Evolutionary conservation across 1,140 invertebrate genomes (phyloP).

Genomic region (Penaeus indicus): DNA sequence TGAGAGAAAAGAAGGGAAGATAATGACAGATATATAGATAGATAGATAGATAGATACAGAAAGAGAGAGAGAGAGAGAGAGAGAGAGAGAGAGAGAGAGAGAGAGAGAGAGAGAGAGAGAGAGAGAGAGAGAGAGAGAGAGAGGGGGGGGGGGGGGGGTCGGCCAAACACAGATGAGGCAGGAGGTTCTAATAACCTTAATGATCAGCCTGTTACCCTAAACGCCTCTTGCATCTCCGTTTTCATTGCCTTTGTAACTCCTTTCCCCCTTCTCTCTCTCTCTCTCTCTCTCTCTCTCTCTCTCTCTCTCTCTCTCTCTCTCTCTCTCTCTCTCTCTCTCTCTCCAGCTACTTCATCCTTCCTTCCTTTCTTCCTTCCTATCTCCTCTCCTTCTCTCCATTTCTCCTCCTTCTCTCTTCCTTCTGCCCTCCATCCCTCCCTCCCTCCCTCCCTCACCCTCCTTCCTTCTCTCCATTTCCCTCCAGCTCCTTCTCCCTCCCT

Average conservation of each 20-base stretch:
- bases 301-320: neutral
- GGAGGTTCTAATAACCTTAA: too few relatives aligned
- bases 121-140: slow-evolving; percentile 19
- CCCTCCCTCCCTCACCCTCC: too few relatives aligned
- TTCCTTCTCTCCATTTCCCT: too few relatives aligned
- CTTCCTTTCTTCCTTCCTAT: too few relatives aligned
- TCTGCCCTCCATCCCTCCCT: too few relatives aligned
- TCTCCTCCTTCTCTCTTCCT: too few relatives aligned
- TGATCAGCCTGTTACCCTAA: too few relatives aligned
- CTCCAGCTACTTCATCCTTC: too few relatives aligned
- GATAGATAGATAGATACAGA: neutral
- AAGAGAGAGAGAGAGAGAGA: neutral
- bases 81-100: slow-evolving; percentile 35
- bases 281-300: neutral
- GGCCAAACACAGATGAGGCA: neutral
- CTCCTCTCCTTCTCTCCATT: neutral
- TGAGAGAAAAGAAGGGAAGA: neutral
- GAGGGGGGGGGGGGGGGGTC: too few relatives aligned
- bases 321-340: neutral
- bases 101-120: slow-evolving; percentile 42
- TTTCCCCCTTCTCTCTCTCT: neutral
- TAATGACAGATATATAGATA: neutral
- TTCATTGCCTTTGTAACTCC: too few relatives aligned
- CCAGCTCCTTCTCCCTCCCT: too few relatives aligned
- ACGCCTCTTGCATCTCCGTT: neutral